Evolutionary conservation across 2,888 invertebrate genomes (phyloP).

Genomic region (Halocaridina rubra): DNA sequence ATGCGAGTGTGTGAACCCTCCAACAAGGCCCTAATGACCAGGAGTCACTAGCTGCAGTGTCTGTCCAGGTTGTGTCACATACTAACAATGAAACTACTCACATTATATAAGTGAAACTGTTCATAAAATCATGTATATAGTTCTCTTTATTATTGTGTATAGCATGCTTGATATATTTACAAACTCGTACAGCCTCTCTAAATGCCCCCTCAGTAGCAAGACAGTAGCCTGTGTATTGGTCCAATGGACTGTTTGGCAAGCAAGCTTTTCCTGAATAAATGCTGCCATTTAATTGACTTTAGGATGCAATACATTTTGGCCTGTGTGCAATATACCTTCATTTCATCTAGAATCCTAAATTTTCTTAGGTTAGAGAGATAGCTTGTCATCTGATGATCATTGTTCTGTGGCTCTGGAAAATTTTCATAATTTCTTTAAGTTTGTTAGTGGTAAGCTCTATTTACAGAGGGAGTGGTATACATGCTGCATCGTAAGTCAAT

Average conservation of each 20-base stretch:
- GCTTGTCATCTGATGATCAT: conserved; percentile 59
- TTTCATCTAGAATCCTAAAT: conserved; percentile 53
- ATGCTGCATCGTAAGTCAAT: conserved; percentile 32
- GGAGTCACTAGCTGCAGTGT: conserved; percentile 59
- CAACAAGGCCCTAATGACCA: conserved; percentile 56
- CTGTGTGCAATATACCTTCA: conserved; percentile 60
- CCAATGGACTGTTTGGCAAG: conserved; percentile 61
- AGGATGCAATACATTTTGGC: conserved; percentile 62
- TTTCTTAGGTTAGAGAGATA: conserved; percentile 56
- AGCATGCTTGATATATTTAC: conserved; percentile 59
- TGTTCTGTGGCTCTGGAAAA: conserved; percentile 58
- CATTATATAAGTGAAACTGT: conserved; percentile 58
- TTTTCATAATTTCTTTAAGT: conserved; percentile 52
- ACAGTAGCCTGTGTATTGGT: conserved; percentile 61
- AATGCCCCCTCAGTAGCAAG: conserved; percentile 55
- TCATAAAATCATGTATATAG: conserved; percentile 61
- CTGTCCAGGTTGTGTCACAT: conserved; percentile 61
- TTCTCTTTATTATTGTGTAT: conserved; percentile 61
- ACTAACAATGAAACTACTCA: conserved; percentile 60
- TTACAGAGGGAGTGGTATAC: conserved; percentile 60
- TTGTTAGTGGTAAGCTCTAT: conserved; percentile 46
- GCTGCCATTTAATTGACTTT: conserved; percentile 57
- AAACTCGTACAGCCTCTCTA: conserved; percentile 61
- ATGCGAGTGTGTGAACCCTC: conserved; percentile 56
- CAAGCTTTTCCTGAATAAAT: conserved; percentile 44